Conservation (phyloP, 2,113 vertebrate species). For the Solea senegalensis region DNA sequence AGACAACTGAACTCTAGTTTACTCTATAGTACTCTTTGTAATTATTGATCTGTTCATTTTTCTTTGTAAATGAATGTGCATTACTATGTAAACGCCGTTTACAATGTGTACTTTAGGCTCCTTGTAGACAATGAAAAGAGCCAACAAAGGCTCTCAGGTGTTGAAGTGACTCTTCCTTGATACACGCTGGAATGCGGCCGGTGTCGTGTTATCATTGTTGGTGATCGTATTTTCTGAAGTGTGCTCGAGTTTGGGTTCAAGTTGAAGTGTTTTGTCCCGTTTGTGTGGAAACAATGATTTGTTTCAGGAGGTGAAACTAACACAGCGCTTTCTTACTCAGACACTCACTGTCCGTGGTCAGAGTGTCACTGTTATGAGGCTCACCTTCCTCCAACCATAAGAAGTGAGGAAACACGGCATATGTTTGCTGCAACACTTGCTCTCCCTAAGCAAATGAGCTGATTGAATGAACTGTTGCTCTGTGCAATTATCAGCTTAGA, state of each 20-base stretch:
- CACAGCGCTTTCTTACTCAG: no score
- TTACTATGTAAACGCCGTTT: not conserved
- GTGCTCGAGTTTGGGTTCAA: no score
- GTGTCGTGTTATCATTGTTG: not conserved
- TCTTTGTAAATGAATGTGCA: not conserved
- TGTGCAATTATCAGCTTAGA: slow-evolving; percentile 10
- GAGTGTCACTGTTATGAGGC: no score
- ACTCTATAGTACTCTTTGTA: no score
- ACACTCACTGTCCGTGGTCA: no score
- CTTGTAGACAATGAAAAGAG: slow-evolving; percentile 13
- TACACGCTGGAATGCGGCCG: slow-evolving; percentile 25
- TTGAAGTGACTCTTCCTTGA: slow-evolving; percentile 24
- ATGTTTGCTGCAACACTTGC: not conserved
- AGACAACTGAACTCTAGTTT: not conserved
- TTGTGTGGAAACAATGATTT: no score
- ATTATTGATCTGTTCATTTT: slow-evolving; percentile 16
- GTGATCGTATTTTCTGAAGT: no score
- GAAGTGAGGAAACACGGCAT: not conserved
- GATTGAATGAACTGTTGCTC: not conserved
- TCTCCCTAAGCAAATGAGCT: not conserved
- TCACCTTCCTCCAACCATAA: no score
- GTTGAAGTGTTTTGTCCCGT: no score
- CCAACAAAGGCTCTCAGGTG: slow-evolving; percentile 23
- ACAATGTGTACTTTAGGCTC: not conserved
- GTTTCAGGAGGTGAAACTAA: no score